phyloP scores from a whole-genome alignment of 2,888 invertebrate genomes.

The Idaea dimidiata region DNA sequence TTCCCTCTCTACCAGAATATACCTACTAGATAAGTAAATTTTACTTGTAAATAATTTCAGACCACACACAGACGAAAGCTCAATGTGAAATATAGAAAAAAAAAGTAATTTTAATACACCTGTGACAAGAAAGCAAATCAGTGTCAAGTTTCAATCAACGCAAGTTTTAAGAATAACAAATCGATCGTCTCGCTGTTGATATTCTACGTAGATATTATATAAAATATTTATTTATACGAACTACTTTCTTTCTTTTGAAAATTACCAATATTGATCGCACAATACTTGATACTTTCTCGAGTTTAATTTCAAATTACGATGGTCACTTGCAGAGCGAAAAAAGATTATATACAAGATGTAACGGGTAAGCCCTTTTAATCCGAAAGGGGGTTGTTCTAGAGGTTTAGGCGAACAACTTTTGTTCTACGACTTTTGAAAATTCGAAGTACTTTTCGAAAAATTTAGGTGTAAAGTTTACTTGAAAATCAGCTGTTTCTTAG shows the following conservation, averaged over 20 bases:
- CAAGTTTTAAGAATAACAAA: not conserved
- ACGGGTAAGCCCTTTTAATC: too few species aligned
- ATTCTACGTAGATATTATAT: too few species aligned
- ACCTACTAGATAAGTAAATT: not conserved
- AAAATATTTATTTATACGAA: slow-evolving; percentile 1
- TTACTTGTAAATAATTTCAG: not conserved
- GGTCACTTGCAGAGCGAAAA: not conserved
- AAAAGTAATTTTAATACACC: not conserved
- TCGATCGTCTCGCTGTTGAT: not conserved
- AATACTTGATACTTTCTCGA: not conserved
- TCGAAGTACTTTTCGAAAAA: too few species aligned
- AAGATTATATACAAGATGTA: too few species aligned
- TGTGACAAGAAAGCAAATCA: not conserved
- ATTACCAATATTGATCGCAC: not conserved
- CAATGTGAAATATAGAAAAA: not conserved
- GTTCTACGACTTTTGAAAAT: too few species aligned
- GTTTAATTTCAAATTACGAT: slow-evolving; percentile 1
- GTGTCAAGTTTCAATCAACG: not conserved
- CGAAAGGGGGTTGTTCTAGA: too few species aligned
- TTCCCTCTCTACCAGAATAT: too few species aligned
- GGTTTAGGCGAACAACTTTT: too few species aligned
- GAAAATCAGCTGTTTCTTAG: too few species aligned
- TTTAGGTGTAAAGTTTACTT: too few species aligned
- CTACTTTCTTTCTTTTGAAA: slow-evolving; percentile 1
- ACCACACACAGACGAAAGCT: not conserved